Percentiles rank a stretch among this genome's conserved stretches.
Conservation (phyloP, 2,888 invertebrate genomes). For the Athalia circularis region DNA sequence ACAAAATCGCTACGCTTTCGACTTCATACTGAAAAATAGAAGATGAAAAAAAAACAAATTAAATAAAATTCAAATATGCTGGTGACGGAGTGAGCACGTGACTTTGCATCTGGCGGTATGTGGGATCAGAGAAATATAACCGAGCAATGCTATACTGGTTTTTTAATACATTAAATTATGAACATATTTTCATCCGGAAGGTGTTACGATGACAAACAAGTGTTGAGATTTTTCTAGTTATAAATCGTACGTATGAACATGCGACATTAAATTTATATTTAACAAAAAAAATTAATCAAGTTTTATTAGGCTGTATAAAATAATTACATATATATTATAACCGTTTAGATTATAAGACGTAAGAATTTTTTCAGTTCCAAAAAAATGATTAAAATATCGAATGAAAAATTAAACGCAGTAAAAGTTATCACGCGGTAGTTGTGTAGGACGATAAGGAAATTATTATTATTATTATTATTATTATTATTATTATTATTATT, state of each 20-base stretch:
- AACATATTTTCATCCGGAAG: background rate
- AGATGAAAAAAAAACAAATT: no score
- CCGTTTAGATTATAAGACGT: constrained; percentile 19
- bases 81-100: no score
- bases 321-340: constrained; percentile 22
- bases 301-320: constrained; percentile 37
- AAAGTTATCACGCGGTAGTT: constrained; percentile 29
- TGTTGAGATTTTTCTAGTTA: constrained; percentile 11
- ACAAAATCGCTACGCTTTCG: no score
- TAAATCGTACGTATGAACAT: constrained; percentile 20
- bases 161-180: constrained; percentile 17
- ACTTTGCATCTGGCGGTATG: background rate
- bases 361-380: constrained; percentile 40
- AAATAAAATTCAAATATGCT: no score
- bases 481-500: constrained; percentile 53
- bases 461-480: constrained; percentile 48
- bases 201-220: background rate
- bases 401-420: background rate
- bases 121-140: background rate
- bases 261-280: constrained; percentile 18
- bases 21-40: no score
- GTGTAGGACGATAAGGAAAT: constrained; percentile 37
- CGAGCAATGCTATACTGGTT: background rate
- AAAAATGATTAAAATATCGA: constrained; percentile 35
- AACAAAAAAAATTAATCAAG: constrained; percentile 18